Base-by-base conservation (phyloP, 2,797 vertebrate genomes). In the Margarornis squamiger region DNA sequence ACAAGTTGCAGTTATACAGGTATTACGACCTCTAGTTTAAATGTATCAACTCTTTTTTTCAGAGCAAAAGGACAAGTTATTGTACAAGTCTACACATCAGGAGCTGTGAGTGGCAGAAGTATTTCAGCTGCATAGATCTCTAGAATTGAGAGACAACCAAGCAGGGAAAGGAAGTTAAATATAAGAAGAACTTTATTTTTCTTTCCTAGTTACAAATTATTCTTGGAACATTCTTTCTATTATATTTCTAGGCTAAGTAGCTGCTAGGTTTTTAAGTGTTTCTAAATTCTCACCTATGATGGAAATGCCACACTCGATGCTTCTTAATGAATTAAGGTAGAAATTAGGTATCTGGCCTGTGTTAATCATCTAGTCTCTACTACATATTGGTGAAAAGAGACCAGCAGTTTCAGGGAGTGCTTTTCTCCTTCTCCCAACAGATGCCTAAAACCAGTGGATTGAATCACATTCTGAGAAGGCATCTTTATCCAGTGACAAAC, bases 141-240 rank as follows among this genome's bases (percentile, higher is more conserved):
- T 34, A 75, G 45, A 49, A 76, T 3, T 88, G 39, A 13, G 34
- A 72, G 49, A 30, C 20, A 68, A 12, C 29, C 49, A 84, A 90
- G 45, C 6, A 86, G 27, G 18, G 22, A 32, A 84, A 75, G 21
- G 14, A 93, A 65, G 9, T 77, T 71, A 71, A 85, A 74, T 24
- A 10, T 72, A 81, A 65, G 19, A 67, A 59, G 6, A 67, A 68
- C 11, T 88, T 78, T 14, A n/a, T 71, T 91, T 86, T 91, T 75
- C 46, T 75, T 51, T 84, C 39, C 22, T 52, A 15, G 12, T 66
- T 90, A 62, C n/a, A 27, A n/a, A 48, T 70, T 74, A 32, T 80
- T 83, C 19, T 74, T 67, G 38, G 29, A 86, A 66, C 4, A 19
- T 72, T 72, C 16, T 75, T 82, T 77, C 27, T 85, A 10, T 86